Base-by-base conservation (phyloP, 2,797 vertebrate species). In the Calcarius lapponicus region DNA sequence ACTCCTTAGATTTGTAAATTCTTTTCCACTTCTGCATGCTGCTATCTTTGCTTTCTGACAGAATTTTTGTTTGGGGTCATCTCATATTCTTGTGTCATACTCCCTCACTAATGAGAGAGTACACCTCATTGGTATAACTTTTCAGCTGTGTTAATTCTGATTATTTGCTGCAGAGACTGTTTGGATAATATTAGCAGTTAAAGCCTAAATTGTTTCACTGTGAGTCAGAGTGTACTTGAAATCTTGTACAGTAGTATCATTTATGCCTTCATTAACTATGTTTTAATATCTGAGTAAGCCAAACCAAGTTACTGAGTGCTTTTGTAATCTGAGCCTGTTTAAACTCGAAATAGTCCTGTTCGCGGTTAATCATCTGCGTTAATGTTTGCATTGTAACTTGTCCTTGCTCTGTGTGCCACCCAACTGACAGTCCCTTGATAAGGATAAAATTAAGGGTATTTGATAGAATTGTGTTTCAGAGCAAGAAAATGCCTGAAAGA, bases 291-390 rank as follows among this genome's bases (percentile, higher is more conserved):
- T 62, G 92, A 84, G 69, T 78, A 83, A 90, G 62, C 32, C 61
- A 58, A 65, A 87, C 79, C n/a, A 47, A 56, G 82, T 92, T 92
- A 48, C 73, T 92, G 64, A 92, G 81, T 42, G 51, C 91, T 92
- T 80, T 88, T 91, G 95, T 94, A 95, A 93, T 88, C 85, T 81
- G 89, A 96, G 43, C 93, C 73, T 94, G 85, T 93, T 93, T 90
- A 90, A 95, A 94, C 94, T 94, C 2, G 36, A 90, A 90, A 53
- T 70, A 57, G 40, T 94, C 24, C 54, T 65, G 89, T 90, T 85
- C 67, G 29, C 7, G 2, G 72, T 94, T 97, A 96, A 91, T 96
- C 87, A 92, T 91, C 91, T 95, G 72, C 40, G 3, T 86, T 91
- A 66, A 61, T 94, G 45, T 96, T 97, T 96, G 91, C 34, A 90